Evolutionary conservation across 2,888 invertebrate species (phyloP), one percentile per base, ranked within the genome.

Genomic region (Galeruca laticollis): DNA sequence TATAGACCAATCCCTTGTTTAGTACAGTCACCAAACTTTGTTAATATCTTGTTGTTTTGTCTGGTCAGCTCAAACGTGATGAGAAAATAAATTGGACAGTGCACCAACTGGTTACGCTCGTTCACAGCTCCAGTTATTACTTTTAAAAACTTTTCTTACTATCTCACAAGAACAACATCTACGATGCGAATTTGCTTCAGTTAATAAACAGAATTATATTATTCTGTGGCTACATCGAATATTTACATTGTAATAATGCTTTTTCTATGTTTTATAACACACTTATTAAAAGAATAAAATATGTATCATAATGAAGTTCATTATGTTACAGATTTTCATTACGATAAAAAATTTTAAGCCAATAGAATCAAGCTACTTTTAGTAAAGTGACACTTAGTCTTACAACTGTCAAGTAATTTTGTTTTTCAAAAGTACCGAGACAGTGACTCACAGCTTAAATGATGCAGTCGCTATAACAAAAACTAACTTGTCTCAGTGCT

Each of bases 21-120:
- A 69, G 69, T 69, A 49, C 60, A 72, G 72, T 73, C 65, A 69
- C 72, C 74, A 80, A 81, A 81, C 80, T 81, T 81, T 81, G 81
- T 81, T 81, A 81, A 81, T 81, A 81, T 81, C 80, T 81, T 80
- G 81, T 77, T 78, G 77, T 79, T 80, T 79, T 79, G 80, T 63
- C 26, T 75, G 76, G 76, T 72, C 76, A 76, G 73, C 70, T 68
- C 74, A 74, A 75, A 76, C 81, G 79, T 81, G 81, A 80, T 77
- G 75, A 73, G 81, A 79, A 81, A 81, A 78, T 78, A 71, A 79
- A 81, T 79, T 74, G 68, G 68, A 73, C 66, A 49, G 56, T 52
- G 70, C 72, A 59, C 69, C 67, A 61, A 65, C 72, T 70, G 72
- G 37, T 60, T 71, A 70, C 69, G 73, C 71, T 73, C 69, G 67